Conservation (phyloP, 2,797 vertebrate species). For the Sebastes diploproa region DNA sequence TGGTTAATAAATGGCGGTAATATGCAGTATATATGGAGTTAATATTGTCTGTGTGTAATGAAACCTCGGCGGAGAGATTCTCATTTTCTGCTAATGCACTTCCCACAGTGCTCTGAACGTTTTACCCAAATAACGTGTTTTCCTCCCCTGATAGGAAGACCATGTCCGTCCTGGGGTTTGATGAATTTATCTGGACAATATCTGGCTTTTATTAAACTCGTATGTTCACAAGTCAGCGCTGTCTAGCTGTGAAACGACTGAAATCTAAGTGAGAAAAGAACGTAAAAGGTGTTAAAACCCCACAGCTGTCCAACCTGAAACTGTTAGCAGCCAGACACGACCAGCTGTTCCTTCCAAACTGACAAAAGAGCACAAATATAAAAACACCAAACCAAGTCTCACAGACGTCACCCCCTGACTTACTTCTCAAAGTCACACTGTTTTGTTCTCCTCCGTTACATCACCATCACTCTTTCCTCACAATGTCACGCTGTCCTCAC, state of each 20-base stretch:
- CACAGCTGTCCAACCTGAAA: background rate
- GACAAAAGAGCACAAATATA: background rate
- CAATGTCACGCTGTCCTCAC: conserved; percentile 1
- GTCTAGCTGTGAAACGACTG: background rate
- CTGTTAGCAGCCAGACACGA: background rate
- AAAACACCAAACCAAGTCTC: background rate
- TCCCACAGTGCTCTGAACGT: conserved; percentile 4
- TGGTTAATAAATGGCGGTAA: conserved; percentile 18
- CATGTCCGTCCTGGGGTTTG: background rate
- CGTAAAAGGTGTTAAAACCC: background rate
- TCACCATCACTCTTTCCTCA: background rate
- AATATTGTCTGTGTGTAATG: background rate
- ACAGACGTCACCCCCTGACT: background rate
- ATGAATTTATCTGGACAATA: background rate
- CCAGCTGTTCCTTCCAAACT: background rate
- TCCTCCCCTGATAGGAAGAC: background rate
- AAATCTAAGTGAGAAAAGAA: background rate
- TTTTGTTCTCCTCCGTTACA: background rate
- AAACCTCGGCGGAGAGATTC: conserved; percentile 38
- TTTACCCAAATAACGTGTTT: background rate
- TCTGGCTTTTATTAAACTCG: background rate
- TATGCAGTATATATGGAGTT: conserved; percentile 1
- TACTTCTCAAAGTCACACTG: background rate
- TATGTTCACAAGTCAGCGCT: background rate
- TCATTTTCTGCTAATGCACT: conserved; percentile 36